phyloP scores from a whole-genome alignment of 2,888 invertebrate species.

The Drosophila borborema region DNA sequence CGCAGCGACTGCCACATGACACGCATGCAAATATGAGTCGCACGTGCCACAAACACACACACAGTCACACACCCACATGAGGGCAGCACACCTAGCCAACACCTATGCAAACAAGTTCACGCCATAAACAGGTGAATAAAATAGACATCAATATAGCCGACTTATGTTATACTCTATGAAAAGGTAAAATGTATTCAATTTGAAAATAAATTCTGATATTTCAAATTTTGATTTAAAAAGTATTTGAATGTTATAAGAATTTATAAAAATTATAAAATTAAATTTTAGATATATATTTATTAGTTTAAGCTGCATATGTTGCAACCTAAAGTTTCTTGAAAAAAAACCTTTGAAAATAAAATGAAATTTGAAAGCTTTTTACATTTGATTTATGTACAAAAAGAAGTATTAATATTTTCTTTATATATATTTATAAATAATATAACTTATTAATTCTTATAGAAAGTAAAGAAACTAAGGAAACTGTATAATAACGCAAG shows the following conservation, averaged over 20 bases:
- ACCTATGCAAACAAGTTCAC: conserved; percentile 74
- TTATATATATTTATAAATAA: too few relatives aligned
- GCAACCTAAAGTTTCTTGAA: too few relatives aligned
- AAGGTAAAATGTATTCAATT: background rate
- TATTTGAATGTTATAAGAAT: background rate
- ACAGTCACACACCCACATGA: conserved; percentile 42
- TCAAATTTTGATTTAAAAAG: background rate
- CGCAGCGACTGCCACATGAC: conserved; percentile 78
- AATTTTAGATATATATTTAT: too few relatives aligned
- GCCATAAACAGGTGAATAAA: conserved; percentile 61
- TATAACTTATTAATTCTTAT: too few relatives aligned
- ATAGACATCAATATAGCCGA: conserved; percentile 3
- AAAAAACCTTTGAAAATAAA: too few relatives aligned
- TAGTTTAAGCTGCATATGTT: background rate
- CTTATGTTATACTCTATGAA: conserved; percentile 23
- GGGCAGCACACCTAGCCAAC: conserved; percentile 53
- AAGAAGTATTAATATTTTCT: too few relatives aligned
- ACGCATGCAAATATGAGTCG: conserved; percentile 81
- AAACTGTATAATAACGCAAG: too few relatives aligned
- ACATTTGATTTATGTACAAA: too few relatives aligned
- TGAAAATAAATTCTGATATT: background rate
- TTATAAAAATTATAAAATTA: too few relatives aligned
- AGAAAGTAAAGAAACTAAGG: too few relatives aligned
- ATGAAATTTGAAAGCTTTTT: too few relatives aligned
- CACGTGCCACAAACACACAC: conserved; percentile 66